Evolutionary conservation across 2,888 invertebrate genomes (phyloP), one percentile per base, ranked within the genome.

Genomic region (Hemithea aestivaria): DNA sequence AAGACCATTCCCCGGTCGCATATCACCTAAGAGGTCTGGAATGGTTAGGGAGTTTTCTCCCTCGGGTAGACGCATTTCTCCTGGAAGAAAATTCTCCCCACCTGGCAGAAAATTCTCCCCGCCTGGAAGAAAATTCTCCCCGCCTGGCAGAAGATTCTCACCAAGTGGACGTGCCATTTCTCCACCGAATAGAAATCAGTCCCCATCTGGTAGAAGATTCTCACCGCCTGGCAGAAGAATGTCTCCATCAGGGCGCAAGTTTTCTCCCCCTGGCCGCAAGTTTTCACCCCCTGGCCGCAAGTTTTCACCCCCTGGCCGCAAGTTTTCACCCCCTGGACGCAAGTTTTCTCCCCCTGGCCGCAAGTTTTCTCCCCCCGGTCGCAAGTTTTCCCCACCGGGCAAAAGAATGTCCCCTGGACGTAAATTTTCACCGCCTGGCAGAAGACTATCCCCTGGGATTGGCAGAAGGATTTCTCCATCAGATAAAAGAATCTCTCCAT

Each of bases 381-480:
- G 57, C 5, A 35, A 49, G 6, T 30, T 42, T 22, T 60, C 63
- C 2, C 59, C 62, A 4, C 42, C 43, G 2, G 55, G 48, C 10
- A 56, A 53, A 9, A 50, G 53, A 25, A 23, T 40, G n/a, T 51
- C 58, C 6, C 42, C 64, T 12, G 36, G 35, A 12, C 12, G 57
- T 3, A 46, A 48, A 21, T 32, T 38, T 10, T 54, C 59, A 1
- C 57, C 59, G 7, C 20, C 53, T 2, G 52, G 51, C 0, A 35
- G 56, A 20, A 48, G 46, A 20, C 8, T 51, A 8, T 56, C 60
- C 2, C 50, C 55, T 8, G 45, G 28, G 23, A 37, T 35, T n/a
- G 30, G 44, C 1, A 48, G 53, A n/a, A 48, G 45, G 25, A 31
- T 37, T n/a, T 16, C 16, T 16, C 16, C 16, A 5, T 5, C 16